A percentile compares a stretch with the other conserved stretches of the same genome.
These are phyloP conservation scores for Caracal caracal DNA, from an alignment of 2,113 vertebrate genomes.

Conservation along the genomic window DNA sequence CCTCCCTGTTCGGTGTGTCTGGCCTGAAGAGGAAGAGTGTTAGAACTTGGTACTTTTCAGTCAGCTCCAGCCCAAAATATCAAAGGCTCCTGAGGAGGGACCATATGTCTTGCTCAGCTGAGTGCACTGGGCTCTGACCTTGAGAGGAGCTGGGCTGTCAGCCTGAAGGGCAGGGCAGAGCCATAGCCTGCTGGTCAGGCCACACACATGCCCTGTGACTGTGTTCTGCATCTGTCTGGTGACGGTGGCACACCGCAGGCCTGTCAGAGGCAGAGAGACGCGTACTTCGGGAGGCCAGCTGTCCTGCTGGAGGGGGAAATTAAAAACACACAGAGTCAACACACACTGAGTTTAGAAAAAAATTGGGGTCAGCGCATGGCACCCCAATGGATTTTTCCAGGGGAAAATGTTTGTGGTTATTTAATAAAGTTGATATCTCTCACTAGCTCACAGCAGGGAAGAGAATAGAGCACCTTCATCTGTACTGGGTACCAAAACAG, in stretches of 20 bases:
- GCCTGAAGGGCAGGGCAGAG: neutral
- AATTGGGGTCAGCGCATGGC: neutral
- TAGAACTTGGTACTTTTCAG: neutral
- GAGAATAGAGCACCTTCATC: conserved; percentile 18
- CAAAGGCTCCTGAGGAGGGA: neutral
- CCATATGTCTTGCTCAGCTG: neutral
- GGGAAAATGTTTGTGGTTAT: neutral
- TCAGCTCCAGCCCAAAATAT: neutral
- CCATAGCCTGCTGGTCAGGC: neutral
- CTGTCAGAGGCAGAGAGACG: neutral
- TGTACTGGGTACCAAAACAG: conserved; percentile 7
- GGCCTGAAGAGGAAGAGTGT: neutral
- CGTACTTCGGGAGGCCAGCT: neutral
- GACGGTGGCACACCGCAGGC: neutral
- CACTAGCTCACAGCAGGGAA: neutral
- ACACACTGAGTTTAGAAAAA: conserved; percentile 23
- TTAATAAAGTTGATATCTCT: conserved; percentile 23
- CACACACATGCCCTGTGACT: neutral
- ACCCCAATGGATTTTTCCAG: neutral
- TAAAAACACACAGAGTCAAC: neutral
- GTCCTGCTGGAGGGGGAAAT: neutral
- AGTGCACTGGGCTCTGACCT: neutral
- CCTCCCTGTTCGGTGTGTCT: neutral
- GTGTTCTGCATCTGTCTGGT: neutral
- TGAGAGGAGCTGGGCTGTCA: neutral